Percentiles rank a stretch among this genome's conserved stretches.
phyloP scores from a whole-genome alignment of 2,113 vertebrate species.

The Poecilia latipinna region DNA sequence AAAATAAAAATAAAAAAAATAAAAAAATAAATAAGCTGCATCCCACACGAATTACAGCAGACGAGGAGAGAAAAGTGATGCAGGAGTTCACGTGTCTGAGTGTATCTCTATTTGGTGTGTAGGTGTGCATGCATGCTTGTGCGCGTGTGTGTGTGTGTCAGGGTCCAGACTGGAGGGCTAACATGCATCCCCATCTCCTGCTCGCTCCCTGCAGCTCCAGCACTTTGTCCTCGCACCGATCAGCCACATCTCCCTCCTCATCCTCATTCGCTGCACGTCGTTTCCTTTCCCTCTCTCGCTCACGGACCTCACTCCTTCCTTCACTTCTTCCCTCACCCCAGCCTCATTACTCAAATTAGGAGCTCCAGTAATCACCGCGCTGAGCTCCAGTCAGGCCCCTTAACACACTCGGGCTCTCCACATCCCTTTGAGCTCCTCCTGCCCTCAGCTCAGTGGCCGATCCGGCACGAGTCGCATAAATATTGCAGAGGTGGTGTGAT shows the following conservation, averaged over 20 bases:
- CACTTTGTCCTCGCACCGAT: conserved; percentile 37
- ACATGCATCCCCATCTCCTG: conserved; percentile 27
- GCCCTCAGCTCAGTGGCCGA: conserved; percentile 62
- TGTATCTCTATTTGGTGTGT: conserved; percentile 11
- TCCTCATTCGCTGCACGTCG: conserved; percentile 58
- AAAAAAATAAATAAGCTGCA: conserved; percentile 41
- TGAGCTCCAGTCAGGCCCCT: conserved; percentile 55
- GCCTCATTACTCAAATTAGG: conserved; percentile 79
- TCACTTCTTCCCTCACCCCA: conserved; percentile 65
- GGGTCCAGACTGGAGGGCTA: conserved; percentile 31
- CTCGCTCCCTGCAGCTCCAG: conserved; percentile 35
- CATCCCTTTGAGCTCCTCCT: conserved; percentile 69
- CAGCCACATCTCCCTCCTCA: conserved; percentile 29
- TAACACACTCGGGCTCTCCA: conserved; percentile 50
- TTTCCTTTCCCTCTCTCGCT: conserved; percentile 39
- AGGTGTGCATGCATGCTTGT: neutral
- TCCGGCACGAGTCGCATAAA: conserved; percentile 63
- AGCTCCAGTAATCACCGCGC: conserved; percentile 69
- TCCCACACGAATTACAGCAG: conserved; percentile 59
- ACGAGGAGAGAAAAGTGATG: conserved; percentile 44
- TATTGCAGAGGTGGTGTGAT: conserved; percentile 72
- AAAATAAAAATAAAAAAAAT: conserved; percentile 34
- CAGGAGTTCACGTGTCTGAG: conserved; percentile 33
- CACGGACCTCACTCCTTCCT: conserved; percentile 63
- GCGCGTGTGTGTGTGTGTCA: conserved; percentile 16